Evolutionary conservation across 2,797 vertebrate species (phyloP).

Genomic region (Sebastiscus albofasciatus): DNA sequence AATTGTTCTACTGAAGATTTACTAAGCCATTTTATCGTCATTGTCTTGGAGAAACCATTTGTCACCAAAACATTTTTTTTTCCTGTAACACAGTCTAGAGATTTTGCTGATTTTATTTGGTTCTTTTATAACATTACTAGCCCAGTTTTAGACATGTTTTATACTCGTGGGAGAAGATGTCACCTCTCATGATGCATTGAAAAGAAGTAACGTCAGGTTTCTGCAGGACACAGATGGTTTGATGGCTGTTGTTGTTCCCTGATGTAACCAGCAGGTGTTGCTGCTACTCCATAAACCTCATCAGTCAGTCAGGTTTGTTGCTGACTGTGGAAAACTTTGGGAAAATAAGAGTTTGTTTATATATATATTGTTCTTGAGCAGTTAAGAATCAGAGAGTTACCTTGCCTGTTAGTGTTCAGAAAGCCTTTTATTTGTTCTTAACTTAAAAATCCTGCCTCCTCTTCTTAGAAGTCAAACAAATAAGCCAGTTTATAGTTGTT

Average conservation of each 20-base stretch:
- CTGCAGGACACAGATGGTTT: background rate
- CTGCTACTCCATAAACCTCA: conserved; percentile 41
- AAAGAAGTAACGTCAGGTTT: background rate
- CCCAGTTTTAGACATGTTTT: background rate
- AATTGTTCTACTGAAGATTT: background rate
- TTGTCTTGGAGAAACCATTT: conserved; percentile 11
- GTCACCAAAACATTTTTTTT: conserved; percentile 10
- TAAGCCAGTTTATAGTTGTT: background rate
- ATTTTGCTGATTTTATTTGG: background rate
- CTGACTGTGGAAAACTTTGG: conserved; percentile 12
- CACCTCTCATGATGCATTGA: background rate
- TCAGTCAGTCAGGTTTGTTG: background rate
- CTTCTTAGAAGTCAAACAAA: background rate
- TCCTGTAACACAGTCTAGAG: background rate
- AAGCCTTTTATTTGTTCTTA: conserved; percentile 8
- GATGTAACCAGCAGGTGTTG: conserved; percentile 65
- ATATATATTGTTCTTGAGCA: background rate
- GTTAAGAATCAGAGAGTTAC: background rate
- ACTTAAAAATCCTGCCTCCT: conserved; percentile 39
- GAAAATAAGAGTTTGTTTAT: conserved; percentile 13
- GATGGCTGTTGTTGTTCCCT: conserved; percentile 9
- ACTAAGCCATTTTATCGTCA: background rate
- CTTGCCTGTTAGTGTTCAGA: background rate
- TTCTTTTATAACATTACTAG: conserved; percentile 3
- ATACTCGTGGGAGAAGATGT: background rate